A percentile compares a stretch with the other conserved stretches of the same genome.
phyloP scores from a whole-genome alignment of 2,113 vertebrate genomes.

The Tragelaphus scriptus region DNA sequence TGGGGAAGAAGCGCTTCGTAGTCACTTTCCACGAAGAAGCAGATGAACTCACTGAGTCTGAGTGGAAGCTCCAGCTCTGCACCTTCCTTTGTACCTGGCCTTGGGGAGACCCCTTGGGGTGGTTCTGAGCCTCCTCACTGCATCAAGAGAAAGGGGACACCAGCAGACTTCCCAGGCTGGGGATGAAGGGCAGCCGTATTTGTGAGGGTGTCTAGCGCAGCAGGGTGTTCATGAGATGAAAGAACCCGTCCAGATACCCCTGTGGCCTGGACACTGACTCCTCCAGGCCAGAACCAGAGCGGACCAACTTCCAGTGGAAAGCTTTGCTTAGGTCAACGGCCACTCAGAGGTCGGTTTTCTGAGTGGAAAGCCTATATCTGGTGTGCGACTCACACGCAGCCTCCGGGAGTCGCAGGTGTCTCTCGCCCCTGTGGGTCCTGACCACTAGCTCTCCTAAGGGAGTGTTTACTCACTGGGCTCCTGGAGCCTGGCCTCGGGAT shows the following conservation, averaged over 20 bases:
- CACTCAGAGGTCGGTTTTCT: not conserved
- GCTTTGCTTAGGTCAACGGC: fast-evolving
- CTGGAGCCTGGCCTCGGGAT: not conserved
- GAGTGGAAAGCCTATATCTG: not conserved
- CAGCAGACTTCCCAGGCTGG: not conserved
- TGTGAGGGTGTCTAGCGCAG: not conserved
- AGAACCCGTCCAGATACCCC: not conserved
- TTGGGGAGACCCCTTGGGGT: not conserved
- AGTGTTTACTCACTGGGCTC: not conserved
- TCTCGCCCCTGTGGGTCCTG: conserved; percentile 40
- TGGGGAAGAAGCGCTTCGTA: not conserved
- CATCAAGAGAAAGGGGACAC: not conserved
- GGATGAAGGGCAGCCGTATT: not conserved
- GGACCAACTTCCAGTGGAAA: not conserved
- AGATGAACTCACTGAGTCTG: not conserved
- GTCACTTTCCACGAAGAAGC: not conserved
- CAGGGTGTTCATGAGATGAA: not conserved
- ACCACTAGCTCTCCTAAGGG: not conserved
- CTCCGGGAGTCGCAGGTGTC: conserved; percentile 41
- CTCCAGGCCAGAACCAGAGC: not conserved
- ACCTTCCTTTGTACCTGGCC: not conserved
- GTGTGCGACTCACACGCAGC: fast-evolving
- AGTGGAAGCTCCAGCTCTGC: not conserved
- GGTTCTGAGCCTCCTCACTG: not conserved
- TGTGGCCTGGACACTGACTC: not conserved